Conservation (phyloP, 2,888 invertebrate genomes). For the Plebejus anna region DNA sequence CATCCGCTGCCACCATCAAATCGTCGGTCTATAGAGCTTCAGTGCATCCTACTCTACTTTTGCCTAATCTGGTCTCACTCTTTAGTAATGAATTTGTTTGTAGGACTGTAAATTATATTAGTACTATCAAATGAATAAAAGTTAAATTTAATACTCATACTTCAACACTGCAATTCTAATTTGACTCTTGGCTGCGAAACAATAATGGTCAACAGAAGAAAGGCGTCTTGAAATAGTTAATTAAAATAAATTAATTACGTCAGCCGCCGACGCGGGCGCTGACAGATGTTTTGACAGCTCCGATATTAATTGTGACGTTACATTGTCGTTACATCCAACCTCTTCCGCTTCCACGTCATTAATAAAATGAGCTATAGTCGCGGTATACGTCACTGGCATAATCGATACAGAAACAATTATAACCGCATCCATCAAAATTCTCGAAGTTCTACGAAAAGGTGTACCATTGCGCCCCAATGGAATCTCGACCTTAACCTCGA, state of each 20-base stretch:
- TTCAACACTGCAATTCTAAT: conserved; percentile 13
- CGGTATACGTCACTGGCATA: conserved; percentile 80
- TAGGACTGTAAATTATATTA: background rate
- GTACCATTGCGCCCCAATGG: conserved; percentile 48
- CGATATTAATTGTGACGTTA: conserved; percentile 76
- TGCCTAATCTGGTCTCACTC: too few relatives aligned
- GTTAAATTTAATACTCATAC: background rate
- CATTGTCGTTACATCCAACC: conserved; percentile 67
- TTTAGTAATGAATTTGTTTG: too few relatives aligned
- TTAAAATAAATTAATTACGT: conserved; percentile 57
- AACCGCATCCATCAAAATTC: conserved; percentile 78
- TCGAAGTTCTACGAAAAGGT: conserved; percentile 55
- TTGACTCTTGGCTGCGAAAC: conserved; percentile 21
- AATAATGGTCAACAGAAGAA: conserved; percentile 24
- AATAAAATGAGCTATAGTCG: conserved; percentile 79
- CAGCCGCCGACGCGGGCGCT: conserved; percentile 57
- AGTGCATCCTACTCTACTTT: too few relatives aligned
- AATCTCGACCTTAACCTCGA: conserved; percentile 45
- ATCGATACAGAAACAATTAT: conserved; percentile 81
- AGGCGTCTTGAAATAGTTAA: conserved; percentile 32
- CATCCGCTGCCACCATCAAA: too few relatives aligned
- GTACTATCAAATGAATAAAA: background rate
- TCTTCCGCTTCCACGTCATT: conserved; percentile 78
- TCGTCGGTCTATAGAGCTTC: too few relatives aligned
- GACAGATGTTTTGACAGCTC: conserved; percentile 78